Base-by-base conservation (phyloP, 2,888 invertebrate species). In the Marronus borbonicus region DNA sequence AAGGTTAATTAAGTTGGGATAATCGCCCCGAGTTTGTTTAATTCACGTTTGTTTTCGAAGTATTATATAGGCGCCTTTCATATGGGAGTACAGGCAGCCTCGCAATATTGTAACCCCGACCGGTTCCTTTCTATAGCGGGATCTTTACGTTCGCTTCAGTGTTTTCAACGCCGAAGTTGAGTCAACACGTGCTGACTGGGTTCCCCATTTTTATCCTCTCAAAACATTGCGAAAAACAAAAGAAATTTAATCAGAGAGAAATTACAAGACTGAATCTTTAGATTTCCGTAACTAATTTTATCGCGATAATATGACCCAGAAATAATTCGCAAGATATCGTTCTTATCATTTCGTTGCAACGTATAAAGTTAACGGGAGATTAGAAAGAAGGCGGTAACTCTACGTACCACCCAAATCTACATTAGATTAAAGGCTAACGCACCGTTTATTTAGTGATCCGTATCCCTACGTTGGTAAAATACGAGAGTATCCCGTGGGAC, bases 161-260 rank as follows among this genome's bases (percentile, higher is more conserved):
- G 69, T 77, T 77, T 69, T 60, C 69, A 60, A 7, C 39, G 28
- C 14, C 69, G 77, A 69, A 77, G 55, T 58, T 69, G 69, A 60
- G 77, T 77, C 55, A 68, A 60, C 77, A 77, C 77, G 77, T 60
- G n/a, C 3, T 8, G n/a, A 2, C 0, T n/a, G 14, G 20, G 31
- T 28, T 31, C 52, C 36, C 17, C 20, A 7, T 14, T 20, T n/a
- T 55, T 7, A 55, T 55, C 55, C 20, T 17, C 1, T 20, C 20
- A 55, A 55, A 55, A n/a, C 12, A 44, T 44, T 12, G 44, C 44
- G 12, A 44, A 44, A 44, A 44, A 39, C 4, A 44, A 44, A 12
- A 44, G 44, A 44, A 44, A 12, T 12, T 44, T 44, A 12, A 55
- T 55, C 55, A 1, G 55, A n/a, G 55, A 55, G 55, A 55, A 20